Percentiles rank a stretch among this genome's conserved stretches.
Evolutionary conservation across 2,113 vertebrate genomes (phyloP).

Genomic region (Copsychus sechellarum): DNA sequence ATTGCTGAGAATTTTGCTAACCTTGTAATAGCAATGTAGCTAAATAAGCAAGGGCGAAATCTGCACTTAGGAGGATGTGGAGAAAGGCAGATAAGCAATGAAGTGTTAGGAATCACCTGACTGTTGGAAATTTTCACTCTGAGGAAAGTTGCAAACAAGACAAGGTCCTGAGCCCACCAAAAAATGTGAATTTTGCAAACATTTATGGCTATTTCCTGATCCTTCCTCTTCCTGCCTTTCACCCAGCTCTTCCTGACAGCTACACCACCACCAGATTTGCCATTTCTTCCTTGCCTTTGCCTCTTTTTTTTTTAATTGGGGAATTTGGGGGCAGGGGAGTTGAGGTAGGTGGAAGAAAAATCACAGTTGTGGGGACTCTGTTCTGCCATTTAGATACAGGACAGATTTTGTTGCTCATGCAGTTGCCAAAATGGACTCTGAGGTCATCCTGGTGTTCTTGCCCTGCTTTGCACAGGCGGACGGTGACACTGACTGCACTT

Average conservation of each 20-base stretch:
- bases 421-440: background rate
- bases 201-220: background rate
- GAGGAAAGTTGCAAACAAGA: background rate
- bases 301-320: background rate
- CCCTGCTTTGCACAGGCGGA: background rate
- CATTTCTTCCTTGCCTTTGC: background rate
- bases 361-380: background rate
- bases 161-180: background rate
- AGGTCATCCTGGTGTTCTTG: background rate
- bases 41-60: background rate
- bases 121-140: background rate
- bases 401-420: background rate
- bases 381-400: background rate
- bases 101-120: background rate
- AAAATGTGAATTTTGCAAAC: background rate
- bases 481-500: background rate
- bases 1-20: background rate
- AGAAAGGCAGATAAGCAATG: background rate
- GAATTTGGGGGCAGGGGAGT: accelerated
- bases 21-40: background rate
- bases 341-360: background rate
- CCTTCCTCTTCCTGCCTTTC: background rate
- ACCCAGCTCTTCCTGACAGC: background rate
- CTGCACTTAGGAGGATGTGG: background rate
- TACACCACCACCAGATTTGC: background rate